A percentile compares a stretch with the other conserved stretches of the same genome.
phyloP scores from a whole-genome alignment of 2,888 invertebrate species.

The Dascillus cervinus region DNA sequence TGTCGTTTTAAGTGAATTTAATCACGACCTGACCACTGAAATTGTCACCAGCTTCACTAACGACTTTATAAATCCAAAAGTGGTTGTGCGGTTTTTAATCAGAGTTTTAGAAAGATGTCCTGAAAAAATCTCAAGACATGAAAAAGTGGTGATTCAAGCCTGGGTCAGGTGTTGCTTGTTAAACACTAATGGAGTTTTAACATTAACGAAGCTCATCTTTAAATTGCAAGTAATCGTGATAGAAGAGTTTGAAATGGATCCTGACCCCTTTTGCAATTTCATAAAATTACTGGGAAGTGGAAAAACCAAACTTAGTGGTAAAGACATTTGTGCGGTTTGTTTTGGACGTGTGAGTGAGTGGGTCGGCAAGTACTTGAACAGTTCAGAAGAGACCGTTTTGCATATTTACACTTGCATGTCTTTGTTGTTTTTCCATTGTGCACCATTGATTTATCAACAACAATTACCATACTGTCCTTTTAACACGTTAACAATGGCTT shows the following conservation, averaged over 20 bases:
- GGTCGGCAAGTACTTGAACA: constrained; percentile 25
- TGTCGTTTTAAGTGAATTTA: constrained; percentile 27
- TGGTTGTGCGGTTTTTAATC: constrained; percentile 27
- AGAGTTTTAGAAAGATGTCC: constrained; percentile 26
- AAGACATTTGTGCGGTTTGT: constrained; percentile 30
- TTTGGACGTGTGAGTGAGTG: constrained; percentile 31
- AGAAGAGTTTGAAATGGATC: constrained; percentile 10
- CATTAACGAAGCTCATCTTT: constrained; percentile 25
- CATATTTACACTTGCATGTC: constrained; percentile 32
- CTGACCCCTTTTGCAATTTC: constrained; percentile 30
- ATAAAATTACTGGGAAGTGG: constrained; percentile 28
- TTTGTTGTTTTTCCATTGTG: constrained; percentile 31
- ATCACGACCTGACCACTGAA: constrained; percentile 21
- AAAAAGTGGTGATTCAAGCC: constrained; percentile 29
- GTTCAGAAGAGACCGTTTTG: constrained; percentile 28
- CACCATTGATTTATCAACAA: constrained; percentile 31
- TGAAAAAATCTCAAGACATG: constrained; percentile 27
- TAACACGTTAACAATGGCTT: constrained; percentile 43
- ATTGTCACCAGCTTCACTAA: constrained; percentile 26
- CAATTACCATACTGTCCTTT: constrained; percentile 42
- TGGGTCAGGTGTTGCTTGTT: constrained; percentile 35
- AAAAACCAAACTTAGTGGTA: constrained; percentile 15
- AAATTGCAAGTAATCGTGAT: constrained; percentile 14
- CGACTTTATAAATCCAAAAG: constrained; percentile 25
- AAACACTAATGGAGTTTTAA: constrained; percentile 21